These are phyloP conservation scores for Alligator mississippiensis DNA, from an alignment of 2,113 vertebrate genomes.

Conservation along the genomic window DNA sequence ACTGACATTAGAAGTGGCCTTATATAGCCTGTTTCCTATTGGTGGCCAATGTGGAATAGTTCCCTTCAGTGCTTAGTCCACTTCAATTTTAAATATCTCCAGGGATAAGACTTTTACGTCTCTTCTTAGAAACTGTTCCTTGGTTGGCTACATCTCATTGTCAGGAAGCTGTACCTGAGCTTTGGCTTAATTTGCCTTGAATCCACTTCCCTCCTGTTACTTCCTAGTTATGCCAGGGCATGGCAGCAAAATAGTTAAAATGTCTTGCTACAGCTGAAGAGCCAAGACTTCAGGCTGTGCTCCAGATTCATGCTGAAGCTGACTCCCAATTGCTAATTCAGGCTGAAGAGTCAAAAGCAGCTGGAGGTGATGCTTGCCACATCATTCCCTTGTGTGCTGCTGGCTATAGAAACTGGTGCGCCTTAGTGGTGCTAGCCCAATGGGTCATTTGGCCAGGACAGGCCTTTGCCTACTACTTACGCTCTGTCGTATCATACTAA, in stretches of 20 bases:
- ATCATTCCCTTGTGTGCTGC: too few relatives aligned
- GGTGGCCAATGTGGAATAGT: neutral
- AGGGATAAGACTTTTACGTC: neutral
- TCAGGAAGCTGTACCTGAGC: neutral
- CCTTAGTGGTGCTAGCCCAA: too few relatives aligned
- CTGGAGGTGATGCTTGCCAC: too few relatives aligned
- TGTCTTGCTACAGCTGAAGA: too few relatives aligned
- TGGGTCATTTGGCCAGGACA: too few relatives aligned
- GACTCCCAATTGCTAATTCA: too few relatives aligned
- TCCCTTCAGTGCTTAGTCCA: neutral
- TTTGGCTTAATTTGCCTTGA: neutral
- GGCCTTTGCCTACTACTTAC: too few relatives aligned
- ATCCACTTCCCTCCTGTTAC: neutral
- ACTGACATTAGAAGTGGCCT: neutral
- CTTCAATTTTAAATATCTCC: neutral
- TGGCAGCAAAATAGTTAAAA: too few relatives aligned
- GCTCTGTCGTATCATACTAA: neutral
- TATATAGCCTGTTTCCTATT: neutral
- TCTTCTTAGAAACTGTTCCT: neutral
- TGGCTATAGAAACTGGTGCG: too few relatives aligned
- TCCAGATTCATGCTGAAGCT: too few relatives aligned
- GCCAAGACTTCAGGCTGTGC: too few relatives aligned
- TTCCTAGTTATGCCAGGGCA: neutral
- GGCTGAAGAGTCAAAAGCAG: too few relatives aligned
- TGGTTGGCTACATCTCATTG: neutral